phyloP scores from a whole-genome alignment of 2,888 invertebrate genomes.

The Lordiphosa fenestrarum region DNA sequence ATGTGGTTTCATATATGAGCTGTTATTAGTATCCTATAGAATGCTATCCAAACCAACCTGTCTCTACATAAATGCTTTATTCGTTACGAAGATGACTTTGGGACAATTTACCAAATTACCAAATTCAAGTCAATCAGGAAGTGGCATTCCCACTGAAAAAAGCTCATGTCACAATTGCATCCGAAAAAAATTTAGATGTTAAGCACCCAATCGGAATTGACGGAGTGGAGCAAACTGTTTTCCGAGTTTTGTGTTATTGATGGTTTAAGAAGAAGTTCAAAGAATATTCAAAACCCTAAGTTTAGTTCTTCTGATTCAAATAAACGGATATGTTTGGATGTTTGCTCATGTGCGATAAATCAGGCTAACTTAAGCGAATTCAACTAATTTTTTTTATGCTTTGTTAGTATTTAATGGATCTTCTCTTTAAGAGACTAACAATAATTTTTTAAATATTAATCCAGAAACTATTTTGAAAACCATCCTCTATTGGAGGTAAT shows the following conservation, averaged over 20 bases:
- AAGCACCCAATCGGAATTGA: conserved; percentile 37
- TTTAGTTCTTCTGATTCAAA: conserved; percentile 31
- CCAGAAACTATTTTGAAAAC: too few species aligned
- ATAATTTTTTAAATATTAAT: too few species aligned
- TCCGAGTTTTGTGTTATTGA: conserved; percentile 40
- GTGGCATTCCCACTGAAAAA: conserved; percentile 44
- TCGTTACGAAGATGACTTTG: conserved; percentile 99
- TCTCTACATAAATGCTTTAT: conserved; percentile 99
- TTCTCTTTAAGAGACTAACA: too few species aligned
- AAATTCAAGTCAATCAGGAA: conserved; percentile 56
- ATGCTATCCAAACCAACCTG: conserved; percentile 99
- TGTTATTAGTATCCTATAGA: conserved; percentile 83
- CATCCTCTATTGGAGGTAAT: too few species aligned
- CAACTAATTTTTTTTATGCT: conserved; percentile 15
- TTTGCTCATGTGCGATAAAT: conserved; percentile 40
- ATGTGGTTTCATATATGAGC: conserved; percentile 4
- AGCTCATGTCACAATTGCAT: conserved; percentile 50
- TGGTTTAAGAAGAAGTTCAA: conserved; percentile 41
- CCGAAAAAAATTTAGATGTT: conserved; percentile 33
- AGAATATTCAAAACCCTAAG: conserved; percentile 37
- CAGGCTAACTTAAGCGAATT: conserved; percentile 38
- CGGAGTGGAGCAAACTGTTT: conserved; percentile 30
- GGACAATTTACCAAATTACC: conserved; percentile 84
- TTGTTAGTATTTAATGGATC: too few species aligned
- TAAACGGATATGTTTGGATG: conserved; percentile 45